Conservation (phyloP, 1,140 invertebrate genomes). For the Brachionus rubens region DNA sequence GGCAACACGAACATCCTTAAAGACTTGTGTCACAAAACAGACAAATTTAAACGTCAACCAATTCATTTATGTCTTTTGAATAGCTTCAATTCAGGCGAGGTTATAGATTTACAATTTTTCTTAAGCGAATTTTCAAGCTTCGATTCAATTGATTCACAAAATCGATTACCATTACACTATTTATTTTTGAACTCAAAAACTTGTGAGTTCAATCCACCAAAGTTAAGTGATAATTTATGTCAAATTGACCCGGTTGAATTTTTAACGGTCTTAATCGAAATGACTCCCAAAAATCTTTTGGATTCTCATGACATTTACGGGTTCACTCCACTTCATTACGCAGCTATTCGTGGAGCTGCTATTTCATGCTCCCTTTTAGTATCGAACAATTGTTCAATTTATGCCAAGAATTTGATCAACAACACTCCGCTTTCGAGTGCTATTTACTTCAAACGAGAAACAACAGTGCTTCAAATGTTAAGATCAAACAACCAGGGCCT, state of each 20-base stretch:
- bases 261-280: conserved; percentile 53
- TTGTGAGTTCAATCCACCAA: conserved; percentile 48
- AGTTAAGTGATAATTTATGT: conserved; percentile 48
- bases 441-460: conserved; percentile 29
- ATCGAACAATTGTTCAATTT: neutral
- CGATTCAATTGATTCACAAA: conserved; percentile 49
- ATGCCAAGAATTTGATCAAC: neutral
- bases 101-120: conserved; percentile 50
- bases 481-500: neutral
- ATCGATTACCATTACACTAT: conserved; percentile 50
- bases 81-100: neutral
- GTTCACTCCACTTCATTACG: conserved; percentile 61
- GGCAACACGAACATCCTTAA: neutral
- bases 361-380: conserved; percentile 61
- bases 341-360: conserved; percentile 61
- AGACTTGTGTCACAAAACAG: neutral
- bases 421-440: conserved; percentile 30
- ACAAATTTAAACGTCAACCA: neutral
- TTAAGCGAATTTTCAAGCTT: conserved; percentile 51
- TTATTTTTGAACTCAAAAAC: conserved; percentile 49
- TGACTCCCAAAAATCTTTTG: conserved; percentile 55
- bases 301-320: conserved; percentile 57
- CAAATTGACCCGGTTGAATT: conserved; percentile 62
- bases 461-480: conserved; percentile 3
- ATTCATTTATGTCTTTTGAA: conserved; percentile 16